Evolutionary conservation across 2,888 invertebrate genomes (phyloP).

Genomic region (Heteromyza rotundicornis): DNA sequence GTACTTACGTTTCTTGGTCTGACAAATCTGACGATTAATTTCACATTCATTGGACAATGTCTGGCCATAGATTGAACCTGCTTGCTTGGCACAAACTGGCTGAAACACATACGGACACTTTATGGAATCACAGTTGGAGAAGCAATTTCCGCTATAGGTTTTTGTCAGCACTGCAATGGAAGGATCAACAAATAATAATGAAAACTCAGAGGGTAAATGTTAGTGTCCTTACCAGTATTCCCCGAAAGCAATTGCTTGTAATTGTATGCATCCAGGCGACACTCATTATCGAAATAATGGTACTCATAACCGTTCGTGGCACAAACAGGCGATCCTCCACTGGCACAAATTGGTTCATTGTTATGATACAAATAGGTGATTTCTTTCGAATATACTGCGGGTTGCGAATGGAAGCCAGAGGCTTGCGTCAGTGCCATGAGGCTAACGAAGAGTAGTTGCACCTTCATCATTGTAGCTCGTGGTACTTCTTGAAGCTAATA

Average conservation of each 20-base stretch:
- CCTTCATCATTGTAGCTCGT: too few species aligned
- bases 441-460: too few species aligned
- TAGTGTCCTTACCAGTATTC: constrained; percentile 27
- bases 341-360: constrained; percentile 19
- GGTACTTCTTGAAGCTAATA: too few species aligned
- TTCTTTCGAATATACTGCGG: too few species aligned
- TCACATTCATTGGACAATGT: constrained; percentile 14
- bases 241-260: constrained; percentile 24
- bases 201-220: too few species aligned
- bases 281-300: constrained; percentile 32
- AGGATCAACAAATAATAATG: too few species aligned
- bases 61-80: background rate
- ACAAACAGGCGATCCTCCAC: constrained; percentile 27
- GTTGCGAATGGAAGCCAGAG: too few species aligned
- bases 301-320: constrained; percentile 27
- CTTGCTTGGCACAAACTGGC: constrained; percentile 28
- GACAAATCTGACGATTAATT: constrained; percentile 20
- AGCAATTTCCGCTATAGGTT: background rate
- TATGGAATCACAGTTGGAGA: constrained; percentile 1
- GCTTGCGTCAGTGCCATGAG: too few species aligned
- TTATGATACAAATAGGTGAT: background rate
- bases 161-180: background rate
- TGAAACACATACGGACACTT: constrained; percentile 17
- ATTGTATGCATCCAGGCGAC: constrained; percentile 28
- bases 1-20: constrained; percentile 27